phyloP scores from a whole-genome alignment of 2,113 vertebrate species.

The Cryptomyrus ogoouensis region DNA sequence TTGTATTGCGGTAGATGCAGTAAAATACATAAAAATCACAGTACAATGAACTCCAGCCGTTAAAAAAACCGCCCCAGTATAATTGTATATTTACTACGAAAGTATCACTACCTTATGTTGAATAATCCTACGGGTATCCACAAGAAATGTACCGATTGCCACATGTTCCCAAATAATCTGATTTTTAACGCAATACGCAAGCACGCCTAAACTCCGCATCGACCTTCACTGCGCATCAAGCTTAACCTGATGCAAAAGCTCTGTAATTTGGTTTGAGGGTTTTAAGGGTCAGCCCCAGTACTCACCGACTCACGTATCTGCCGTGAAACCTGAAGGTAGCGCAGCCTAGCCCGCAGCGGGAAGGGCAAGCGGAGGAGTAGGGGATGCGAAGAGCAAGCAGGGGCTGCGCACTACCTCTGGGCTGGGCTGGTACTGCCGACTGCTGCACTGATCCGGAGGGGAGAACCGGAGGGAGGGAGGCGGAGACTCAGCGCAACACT shows the following conservation, averaged over 20 bases:
- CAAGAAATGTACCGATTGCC: neutral
- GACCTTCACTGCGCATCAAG: neutral
- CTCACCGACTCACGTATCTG: neutral
- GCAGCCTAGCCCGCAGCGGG: neutral
- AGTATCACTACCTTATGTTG: neutral
- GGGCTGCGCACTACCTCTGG: constrained; percentile 37
- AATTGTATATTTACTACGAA: neutral
- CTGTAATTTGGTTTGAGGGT: neutral
- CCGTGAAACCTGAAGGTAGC: neutral
- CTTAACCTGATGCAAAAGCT: neutral
- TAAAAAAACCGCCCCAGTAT: neutral
- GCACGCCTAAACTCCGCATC: neutral
- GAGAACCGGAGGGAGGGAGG: constrained; percentile 26
- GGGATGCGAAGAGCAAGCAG: neutral
- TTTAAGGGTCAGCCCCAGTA: neutral
- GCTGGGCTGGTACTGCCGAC: constrained; percentile 37
- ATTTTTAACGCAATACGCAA: neutral
- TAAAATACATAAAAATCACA: neutral
- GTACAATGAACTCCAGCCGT: neutral
- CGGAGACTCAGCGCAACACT: constrained; percentile 27
- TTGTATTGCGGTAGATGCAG: neutral
- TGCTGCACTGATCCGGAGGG: constrained; percentile 51
- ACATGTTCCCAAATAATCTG: neutral
- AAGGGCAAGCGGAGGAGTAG: neutral
- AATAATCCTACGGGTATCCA: neutral